phyloP scores from a whole-genome alignment of 2,888 invertebrate species.

The Brenthis daphne region DNA sequence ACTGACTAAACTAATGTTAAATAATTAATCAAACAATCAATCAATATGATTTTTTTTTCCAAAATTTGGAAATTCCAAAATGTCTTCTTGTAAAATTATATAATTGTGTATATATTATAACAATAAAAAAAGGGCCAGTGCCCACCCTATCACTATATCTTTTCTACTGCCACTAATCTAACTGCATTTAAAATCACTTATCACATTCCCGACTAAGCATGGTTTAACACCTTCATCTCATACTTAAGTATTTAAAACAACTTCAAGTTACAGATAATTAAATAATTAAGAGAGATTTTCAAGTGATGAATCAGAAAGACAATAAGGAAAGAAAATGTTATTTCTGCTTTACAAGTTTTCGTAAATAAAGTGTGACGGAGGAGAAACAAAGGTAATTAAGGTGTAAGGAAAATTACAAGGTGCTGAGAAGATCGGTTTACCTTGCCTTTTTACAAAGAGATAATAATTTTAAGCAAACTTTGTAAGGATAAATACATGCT shows the following conservation, averaged over 20 bases:
- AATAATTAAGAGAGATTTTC: slow-evolving; percentile 27
- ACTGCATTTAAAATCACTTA: too few species aligned
- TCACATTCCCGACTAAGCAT: too few species aligned
- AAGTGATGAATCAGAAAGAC: slow-evolving; percentile 36
- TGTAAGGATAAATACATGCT: background rate
- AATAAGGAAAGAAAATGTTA: slow-evolving; percentile 32
- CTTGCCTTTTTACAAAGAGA: slow-evolving; percentile 21
- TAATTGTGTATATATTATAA: too few species aligned
- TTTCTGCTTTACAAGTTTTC: slow-evolving; percentile 22
- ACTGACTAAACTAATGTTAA: too few species aligned
- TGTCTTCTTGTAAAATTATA: too few species aligned
- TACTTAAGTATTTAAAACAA: background rate
- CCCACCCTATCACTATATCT: too few species aligned
- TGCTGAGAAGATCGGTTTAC: slow-evolving; percentile 23
- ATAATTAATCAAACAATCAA: too few species aligned
- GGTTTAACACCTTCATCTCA: too few species aligned
- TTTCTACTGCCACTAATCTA: too few species aligned
- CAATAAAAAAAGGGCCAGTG: too few species aligned
- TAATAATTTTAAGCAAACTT: slow-evolving; percentile 18
- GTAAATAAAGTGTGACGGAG: slow-evolving; percentile 37
- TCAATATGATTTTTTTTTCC: too few species aligned
- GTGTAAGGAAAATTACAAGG: slow-evolving; percentile 29
- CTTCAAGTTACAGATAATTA: background rate
- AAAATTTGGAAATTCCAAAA: too few species aligned
- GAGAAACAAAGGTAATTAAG: slow-evolving; percentile 32